phyloP scores from a whole-genome alignment of 2,113 vertebrate genomes.

The Dipodomys spectabilis region DNA sequence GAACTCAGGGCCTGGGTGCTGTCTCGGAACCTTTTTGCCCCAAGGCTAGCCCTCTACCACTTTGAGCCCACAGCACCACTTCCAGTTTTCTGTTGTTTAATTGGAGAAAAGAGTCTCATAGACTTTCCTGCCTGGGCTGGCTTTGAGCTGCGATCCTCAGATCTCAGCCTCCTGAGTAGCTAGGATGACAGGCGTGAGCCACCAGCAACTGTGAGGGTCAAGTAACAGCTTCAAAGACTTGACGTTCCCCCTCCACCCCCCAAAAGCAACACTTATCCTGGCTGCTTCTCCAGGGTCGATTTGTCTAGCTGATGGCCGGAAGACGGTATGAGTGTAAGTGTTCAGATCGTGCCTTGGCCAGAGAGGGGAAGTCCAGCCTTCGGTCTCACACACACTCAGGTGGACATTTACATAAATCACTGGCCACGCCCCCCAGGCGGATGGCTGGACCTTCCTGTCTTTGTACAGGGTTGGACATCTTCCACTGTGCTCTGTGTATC shows the following conservation, averaged over 20 bases:
- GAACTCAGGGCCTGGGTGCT: too few relatives aligned
- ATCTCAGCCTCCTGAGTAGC: too few relatives aligned
- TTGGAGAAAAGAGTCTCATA: too few relatives aligned
- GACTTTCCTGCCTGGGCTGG: too few relatives aligned
- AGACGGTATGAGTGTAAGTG: background rate
- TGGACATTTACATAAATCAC: background rate
- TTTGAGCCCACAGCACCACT: too few relatives aligned
- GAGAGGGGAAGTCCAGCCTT: background rate
- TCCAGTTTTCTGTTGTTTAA: too few relatives aligned
- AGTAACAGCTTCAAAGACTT: background rate
- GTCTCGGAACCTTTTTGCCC: too few relatives aligned
- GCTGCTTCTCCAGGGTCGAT: background rate
- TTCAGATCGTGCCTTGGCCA: background rate
- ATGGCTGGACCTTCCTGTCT: too few relatives aligned
- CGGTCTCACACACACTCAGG: background rate
- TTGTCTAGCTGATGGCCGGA: background rate
- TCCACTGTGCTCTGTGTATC: background rate
- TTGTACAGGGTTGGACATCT: background rate
- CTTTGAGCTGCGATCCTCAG: too few relatives aligned
- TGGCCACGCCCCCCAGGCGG: background rate
- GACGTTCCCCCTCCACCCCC: background rate
- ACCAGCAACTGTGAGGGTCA: background rate
- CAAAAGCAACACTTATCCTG: background rate
- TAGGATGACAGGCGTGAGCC: too few relatives aligned
- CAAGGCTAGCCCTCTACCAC: too few relatives aligned